Evolutionary conservation across 2,113 vertebrate species (phyloP).

Genomic region (Felis catus): DNA sequence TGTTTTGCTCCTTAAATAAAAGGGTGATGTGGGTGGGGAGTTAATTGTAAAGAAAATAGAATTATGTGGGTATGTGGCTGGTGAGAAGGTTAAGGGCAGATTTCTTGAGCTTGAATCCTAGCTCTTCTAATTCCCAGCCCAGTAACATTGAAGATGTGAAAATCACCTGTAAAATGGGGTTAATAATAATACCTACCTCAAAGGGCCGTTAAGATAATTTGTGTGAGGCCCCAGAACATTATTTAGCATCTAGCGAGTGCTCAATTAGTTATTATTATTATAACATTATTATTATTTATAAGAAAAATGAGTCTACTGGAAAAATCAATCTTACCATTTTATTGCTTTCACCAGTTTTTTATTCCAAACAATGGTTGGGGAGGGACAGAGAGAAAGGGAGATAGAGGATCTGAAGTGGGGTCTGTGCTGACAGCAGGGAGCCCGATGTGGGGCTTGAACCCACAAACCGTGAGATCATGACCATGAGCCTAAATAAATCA

Average conservation of each 20-base stretch:
- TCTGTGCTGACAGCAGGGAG: no score
- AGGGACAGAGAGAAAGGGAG: no score
- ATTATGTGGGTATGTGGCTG: background rate
- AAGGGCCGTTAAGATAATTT: background rate
- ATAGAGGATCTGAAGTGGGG: no score
- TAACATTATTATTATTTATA: background rate
- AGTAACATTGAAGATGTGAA: background rate
- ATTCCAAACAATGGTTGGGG: no score
- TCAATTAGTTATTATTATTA: constrained; percentile 9
- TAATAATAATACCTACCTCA: background rate
- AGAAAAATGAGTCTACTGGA: background rate
- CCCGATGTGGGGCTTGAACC: no score
- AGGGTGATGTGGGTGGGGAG: background rate
- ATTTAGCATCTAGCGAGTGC: background rate
- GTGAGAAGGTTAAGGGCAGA: background rate
- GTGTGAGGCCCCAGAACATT: background rate
- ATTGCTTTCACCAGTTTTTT: background rate
- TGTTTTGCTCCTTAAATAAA: constrained; percentile 34
- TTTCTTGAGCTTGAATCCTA: background rate
- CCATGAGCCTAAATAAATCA: no score
- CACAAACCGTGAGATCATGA: no score
- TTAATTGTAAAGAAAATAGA: background rate
- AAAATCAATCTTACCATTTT: constrained; percentile 1
- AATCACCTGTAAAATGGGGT: background rate
- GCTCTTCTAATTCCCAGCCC: background rate